Evolutionary conservation across 2,797 vertebrate genomes (phyloP), one percentile per base, ranked within the genome.

Genomic region (Onychomys arenicola): DNA sequence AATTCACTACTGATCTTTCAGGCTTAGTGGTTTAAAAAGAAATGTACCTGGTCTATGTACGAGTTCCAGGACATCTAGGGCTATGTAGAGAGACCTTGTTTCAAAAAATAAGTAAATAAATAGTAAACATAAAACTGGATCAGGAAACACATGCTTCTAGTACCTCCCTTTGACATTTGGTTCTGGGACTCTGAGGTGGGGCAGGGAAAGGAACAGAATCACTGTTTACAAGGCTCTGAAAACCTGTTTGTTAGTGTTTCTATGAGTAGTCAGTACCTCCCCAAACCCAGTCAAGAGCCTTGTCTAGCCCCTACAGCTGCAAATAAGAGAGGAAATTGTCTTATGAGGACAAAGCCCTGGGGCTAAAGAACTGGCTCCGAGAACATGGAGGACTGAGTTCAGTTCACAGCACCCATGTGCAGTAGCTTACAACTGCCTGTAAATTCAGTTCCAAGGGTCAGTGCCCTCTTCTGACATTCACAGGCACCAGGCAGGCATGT

Each of bases 1-100:
- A 95, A 93, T 87, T 92, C 75, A 34, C 34, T 73, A 59, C 11
- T 84, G 11, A 84, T 65, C 49, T 75, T 92, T 93, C 46, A 80
- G 19, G 10, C 57, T 82, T 61, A 73, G 71, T 16, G 61, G 32
- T 37, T 40, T 40, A 40, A 73, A 73, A 73, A 11, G 40, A 73
- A 63, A 73, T 61, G 61, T 49, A 46, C 9, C 40, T 8, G 27
- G 27, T 32, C 59, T 65, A 23, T 3, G 5, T 65, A 16, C 65
- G 59, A 46, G 27, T 84, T 65, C 82, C 43, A 34, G 40, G 29
- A 34, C 29, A 34, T 40, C 3, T 29, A 23, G 61, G 19, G 40
- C 61, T 84, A 23, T 49, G 40, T 84, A 34, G 82, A 65, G 61
- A 65, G 43, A 49, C 9, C 61, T 21, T 65, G 19, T 84, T 46